These are phyloP conservation scores for Malthinus flaveolus DNA, from an alignment of 2,888 invertebrate genomes.

Conservation along the genomic window DNA sequence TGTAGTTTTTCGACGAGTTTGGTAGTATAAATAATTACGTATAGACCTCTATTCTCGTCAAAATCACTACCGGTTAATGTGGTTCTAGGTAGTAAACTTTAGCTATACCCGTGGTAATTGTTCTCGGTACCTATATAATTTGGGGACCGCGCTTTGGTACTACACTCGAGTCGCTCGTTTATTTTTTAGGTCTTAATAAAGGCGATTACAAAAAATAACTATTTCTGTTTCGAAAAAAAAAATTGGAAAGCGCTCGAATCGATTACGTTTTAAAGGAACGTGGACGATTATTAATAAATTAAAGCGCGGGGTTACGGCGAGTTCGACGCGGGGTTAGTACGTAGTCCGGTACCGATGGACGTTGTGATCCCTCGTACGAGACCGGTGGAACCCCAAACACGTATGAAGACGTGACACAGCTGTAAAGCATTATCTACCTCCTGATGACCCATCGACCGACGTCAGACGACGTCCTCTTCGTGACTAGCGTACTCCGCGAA, in stretches of 20 bases:
- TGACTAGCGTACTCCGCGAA: slow-evolving; percentile 45
- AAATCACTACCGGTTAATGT: slow-evolving; percentile 40
- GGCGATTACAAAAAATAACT: slow-evolving; percentile 23
- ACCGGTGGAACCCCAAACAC: slow-evolving; percentile 52
- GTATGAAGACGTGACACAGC: slow-evolving; percentile 54
- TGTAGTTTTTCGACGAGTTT: slow-evolving; percentile 5
- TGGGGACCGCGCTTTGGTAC: slow-evolving; percentile 33
- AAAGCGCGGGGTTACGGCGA: not conserved
- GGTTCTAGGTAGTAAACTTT: slow-evolving; percentile 33
- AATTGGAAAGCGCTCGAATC: not conserved
- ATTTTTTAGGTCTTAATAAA: slow-evolving; percentile 25
- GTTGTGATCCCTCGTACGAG: slow-evolving; percentile 39
- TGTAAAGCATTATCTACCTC: slow-evolving; percentile 48
- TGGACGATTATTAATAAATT: not conserved
- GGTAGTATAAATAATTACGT: slow-evolving; percentile 15
- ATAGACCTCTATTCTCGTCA: slow-evolving; percentile 14
- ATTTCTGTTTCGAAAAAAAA: not conserved
- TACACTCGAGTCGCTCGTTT: slow-evolving; percentile 33
- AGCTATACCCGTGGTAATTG: slow-evolving; percentile 36
- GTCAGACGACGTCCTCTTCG: slow-evolving; percentile 48
- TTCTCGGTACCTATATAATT: slow-evolving; percentile 39
- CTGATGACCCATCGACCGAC: slow-evolving; percentile 52
- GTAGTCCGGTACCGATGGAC: slow-evolving; percentile 21
- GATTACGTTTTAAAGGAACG: too few relatives aligned
- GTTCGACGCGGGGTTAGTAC: not conserved